These are phyloP conservation scores for Phenganax subtilis DNA, from an alignment of 92 coral and sea anemone genomes.

Conservation along the genomic window DNA sequence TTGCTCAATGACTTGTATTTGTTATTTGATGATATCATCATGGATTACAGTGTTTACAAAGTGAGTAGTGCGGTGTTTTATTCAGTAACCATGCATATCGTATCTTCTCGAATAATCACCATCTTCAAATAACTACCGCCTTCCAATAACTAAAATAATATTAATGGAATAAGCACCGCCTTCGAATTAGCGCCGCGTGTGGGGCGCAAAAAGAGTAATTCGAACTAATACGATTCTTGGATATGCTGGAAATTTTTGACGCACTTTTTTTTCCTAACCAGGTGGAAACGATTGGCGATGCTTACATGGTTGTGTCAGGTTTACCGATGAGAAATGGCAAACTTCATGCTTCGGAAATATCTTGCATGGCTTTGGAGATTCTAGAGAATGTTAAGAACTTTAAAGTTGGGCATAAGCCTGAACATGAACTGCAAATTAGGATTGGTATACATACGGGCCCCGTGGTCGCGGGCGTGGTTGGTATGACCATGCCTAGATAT, in stretches of 20 bases:
- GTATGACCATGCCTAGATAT: constrained; percentile 92
- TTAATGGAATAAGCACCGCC: no score
- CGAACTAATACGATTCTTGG: no score
- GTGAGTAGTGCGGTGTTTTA: constrained; percentile 43
- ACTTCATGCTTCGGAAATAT: constrained; percentile 76
- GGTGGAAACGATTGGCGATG: constrained; percentile 87
- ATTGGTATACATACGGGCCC: constrained; percentile 91
- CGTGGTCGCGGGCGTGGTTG: constrained; percentile 93
- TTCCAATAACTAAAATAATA: no score
- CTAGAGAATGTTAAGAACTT: constrained; percentile 56
- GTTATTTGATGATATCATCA: constrained; percentile 73
- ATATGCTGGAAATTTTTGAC: no score
- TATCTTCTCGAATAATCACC: no score
- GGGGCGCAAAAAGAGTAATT: no score
- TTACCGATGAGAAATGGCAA: constrained; percentile 89
- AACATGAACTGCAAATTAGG: constrained; percentile 69
- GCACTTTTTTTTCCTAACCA: constrained; percentile 14
- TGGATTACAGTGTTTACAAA: constrained; percentile 73
- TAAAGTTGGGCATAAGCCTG: constrained; percentile 64
- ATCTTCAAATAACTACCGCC: no score
- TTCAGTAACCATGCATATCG: not conserved
- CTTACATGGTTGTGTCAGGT: constrained; percentile 95
- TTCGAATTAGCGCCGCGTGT: no score
- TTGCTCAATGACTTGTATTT: constrained; percentile 76
- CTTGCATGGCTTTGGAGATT: constrained; percentile 77